phyloP scores from a whole-genome alignment of 2,797 vertebrate genomes.

The Myotis daubentonii region DNA sequence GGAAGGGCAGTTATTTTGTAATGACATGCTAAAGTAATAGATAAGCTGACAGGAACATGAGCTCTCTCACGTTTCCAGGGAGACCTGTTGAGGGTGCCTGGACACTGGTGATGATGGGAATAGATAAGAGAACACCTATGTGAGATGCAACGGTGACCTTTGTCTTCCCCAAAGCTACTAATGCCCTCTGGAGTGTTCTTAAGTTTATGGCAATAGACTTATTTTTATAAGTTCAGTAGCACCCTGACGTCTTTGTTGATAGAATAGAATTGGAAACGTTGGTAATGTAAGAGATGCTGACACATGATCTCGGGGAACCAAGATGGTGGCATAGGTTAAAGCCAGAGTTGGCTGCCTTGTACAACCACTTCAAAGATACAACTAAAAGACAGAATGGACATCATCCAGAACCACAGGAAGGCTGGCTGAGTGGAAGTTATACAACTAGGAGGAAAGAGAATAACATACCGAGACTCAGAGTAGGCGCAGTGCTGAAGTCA shows the following conservation, averaged over 20 bases:
- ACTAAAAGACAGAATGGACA: too few relatives aligned
- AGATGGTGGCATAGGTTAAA: too few relatives aligned
- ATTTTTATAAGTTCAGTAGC: background rate
- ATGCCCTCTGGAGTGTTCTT: background rate
- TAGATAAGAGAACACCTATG: background rate
- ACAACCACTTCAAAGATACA: too few relatives aligned
- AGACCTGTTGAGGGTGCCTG: background rate
- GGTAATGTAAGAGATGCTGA: background rate
- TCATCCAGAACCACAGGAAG: too few relatives aligned
- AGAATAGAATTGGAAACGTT: background rate
- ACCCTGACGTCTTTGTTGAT: background rate
- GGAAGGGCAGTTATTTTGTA: background rate
- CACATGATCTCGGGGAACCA: too few relatives aligned
- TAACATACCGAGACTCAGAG: too few relatives aligned
- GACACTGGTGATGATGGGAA: background rate
- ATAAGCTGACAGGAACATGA: background rate
- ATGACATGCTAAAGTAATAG: background rate
- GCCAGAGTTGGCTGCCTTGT: too few relatives aligned
- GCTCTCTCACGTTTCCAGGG: background rate
- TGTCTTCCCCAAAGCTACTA: background rate
- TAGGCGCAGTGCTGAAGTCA: too few relatives aligned
- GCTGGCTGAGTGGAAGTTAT: too few relatives aligned
- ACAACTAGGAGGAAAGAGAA: too few relatives aligned
- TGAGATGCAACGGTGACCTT: background rate
- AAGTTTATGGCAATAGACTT: background rate